Evolutionary conservation across 2,888 invertebrate genomes (phyloP), one percentile per base, ranked within the genome.

Genomic region (Arge pagana): DNA sequence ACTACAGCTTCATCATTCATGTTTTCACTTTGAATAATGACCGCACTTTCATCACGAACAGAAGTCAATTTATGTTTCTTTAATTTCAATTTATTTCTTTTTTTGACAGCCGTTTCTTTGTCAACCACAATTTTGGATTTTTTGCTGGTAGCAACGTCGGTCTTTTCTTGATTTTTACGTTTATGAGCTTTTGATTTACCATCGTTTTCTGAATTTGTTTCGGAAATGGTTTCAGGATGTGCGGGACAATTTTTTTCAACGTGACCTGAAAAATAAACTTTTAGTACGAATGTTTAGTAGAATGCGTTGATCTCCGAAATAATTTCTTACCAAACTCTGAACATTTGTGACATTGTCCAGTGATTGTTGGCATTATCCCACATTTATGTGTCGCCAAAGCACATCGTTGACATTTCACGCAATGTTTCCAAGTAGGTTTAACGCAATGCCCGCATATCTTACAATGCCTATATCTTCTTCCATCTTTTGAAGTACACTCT

Each of bases 361-460:
- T 54, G 43, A 71, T 50, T 51, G 59, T 68, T 2, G 67, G 70
- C 30, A 57, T 64, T 37, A 78, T 63, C 2, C 66, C 65, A 62
- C 87, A 87, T 15, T 70, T 74, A 65, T 87, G 86, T 19, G 79
- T 74, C 21, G 71, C 59, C 42, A 77, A 75, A 13, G 78, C 78
- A 66, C 95, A 96, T 55, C 86, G 79, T 0, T 80, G 74, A 72
- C 95, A 96, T 4, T 69, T 77, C 1, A 77, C 66, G 65, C 95
- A 96, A 73, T 96, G 96, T 23, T 81, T 77, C 82, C 91, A 92
- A 0, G 87, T 87, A 0, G 89, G 87, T 76, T 96, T 96, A 0
- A 95, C 93, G 75, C 96, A 96, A 40, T 83, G 76, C 15, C 80
- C 69, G 67, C 90, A 90, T 5, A 67, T 58, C 16, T 77, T 64